Base-by-base conservation (phyloP, 2,888 invertebrate genomes). In the Bellardia bayeri region DNA sequence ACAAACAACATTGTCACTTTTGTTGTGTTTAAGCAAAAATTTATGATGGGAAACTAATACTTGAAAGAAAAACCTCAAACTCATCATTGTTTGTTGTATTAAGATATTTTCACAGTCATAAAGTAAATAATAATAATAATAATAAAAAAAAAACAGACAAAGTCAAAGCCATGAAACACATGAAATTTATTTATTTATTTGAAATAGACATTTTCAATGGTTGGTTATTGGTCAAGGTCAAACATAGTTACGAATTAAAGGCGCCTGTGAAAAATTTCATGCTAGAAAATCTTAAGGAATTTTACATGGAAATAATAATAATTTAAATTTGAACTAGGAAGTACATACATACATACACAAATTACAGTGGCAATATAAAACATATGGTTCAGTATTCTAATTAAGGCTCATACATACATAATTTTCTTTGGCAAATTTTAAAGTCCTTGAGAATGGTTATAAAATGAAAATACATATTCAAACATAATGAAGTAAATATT, bases 31-130 rank as follows among this genome's bases (percentile, higher is more conserved):
- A 1, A 23, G 14, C 13, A 16, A 66, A 45, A 42, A 42, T 58
- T 58, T 58, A 42, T 58, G 14, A 4, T 72, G 72, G 9, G 56
- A 58, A 72, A 72, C 37, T 56, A 56, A 9, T 9, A 23, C 23
- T 23, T 23, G 3, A 2, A 72, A 72, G 3, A 23, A 56, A 56
- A n/a, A 51, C 2, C 8, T 30, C 8, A 16, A 42, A 6, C 11
- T 42, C 23, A 45, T 42, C 23, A 45, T 45, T 58, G 58, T 13
- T 74, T 33, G 58, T 58, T 23, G 3, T 30, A 54, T 16, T 1
- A 54, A 16, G 33, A 37, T 0, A 37, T 16, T 54, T 54, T 16
- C 37, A 37, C 37, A 37, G 37, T 37, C 37, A 37, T 37, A 37
- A 37, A 37, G 37, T 37, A 37, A 37, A 37, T 37, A 6, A 1